Evolutionary conservation across 1,140 invertebrate species (phyloP).

Genomic region (Drosophila repletoides): DNA sequence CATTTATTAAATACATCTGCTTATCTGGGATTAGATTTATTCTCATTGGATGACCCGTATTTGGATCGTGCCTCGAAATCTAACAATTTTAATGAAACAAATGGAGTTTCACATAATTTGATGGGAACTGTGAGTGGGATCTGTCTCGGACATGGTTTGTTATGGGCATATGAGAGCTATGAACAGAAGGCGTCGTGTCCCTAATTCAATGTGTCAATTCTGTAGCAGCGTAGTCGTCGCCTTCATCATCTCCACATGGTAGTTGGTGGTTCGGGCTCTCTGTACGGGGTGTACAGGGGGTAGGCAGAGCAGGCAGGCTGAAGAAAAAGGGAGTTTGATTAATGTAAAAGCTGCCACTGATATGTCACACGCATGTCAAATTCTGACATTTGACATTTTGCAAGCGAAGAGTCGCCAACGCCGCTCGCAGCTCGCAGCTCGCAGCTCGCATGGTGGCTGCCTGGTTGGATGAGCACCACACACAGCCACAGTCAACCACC

Average conservation of each 20-base stretch:
- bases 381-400: constrained; percentile 83
- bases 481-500: constrained; percentile 52
- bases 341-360: constrained; percentile 83
- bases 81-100: constrained; percentile 41
- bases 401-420: constrained; percentile 67
- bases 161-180: constrained; percentile 30
- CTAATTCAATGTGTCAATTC: constrained; percentile 79
- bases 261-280: constrained; percentile 22
- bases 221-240: constrained; percentile 39
- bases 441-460: constrained; percentile 40
- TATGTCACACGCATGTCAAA: constrained; percentile 83
- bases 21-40: too few species aligned
- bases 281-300: too few species aligned
- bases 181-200: constrained; percentile 71
- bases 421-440: constrained; percentile 40
- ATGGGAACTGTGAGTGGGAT: constrained; percentile 38
- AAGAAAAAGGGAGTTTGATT: constrained; percentile 82
- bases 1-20: too few species aligned
- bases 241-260: constrained; percentile 30
- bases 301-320: too few species aligned
- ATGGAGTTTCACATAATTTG: constrained; percentile 59
- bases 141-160: constrained; percentile 3
- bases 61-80: constrained; percentile 12
- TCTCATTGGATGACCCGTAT: too few species aligned
- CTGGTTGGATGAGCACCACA: constrained; percentile 73